Base-by-base conservation (phyloP, 2,797 vertebrate species). In the Danio tinwini region DNA sequence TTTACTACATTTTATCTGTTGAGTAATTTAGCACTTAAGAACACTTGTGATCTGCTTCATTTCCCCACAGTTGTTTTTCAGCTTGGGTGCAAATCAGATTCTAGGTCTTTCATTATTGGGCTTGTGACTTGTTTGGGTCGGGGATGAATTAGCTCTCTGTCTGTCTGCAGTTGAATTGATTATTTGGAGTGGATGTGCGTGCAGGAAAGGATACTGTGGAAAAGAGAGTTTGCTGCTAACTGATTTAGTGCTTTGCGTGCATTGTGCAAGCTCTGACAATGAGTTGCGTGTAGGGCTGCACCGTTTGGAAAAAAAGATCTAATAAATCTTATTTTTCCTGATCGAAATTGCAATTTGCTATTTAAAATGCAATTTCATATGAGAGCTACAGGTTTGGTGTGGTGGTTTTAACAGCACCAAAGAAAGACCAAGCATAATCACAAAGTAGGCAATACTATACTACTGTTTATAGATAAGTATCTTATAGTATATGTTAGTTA, bases 111-210 rank as follows among this genome's bases (percentile, higher is more conserved):
- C 21, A 64, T 74, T 78, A 74, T 53, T 74, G 62, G 73, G 70
- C 61, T 78, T 68, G 55, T 73, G 75, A 72, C 64, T 64, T 53
- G 62, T 53, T 65, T 68, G 14, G 49, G 53, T 81, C 78, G 5
- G 53, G 70, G 74, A 77, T 74, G 70, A 82, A 82, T 85, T 76
- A 74, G 81, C 45, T 78, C 4, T 9, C 77, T 72, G 69, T 19
- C 42, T 78, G 63, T 61, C 62, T 74, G 77, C 39, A 72, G 64
- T 40, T 21, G 49, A 45, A 68, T 73, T 83, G 70, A 80, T 82
- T 53, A 47, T 77, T 64, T 7, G 21, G 44, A 58, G 67, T 72
- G 63, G n/a, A 49, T 11, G 55, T 40, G 76, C 45, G 71, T 55
- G 59, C 47, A 61, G 56, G 45, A 68, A 6, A 16, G 74, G 10